A percentile compares a stretch with the other conserved stretches of the same genome.
Conservation (phyloP, 2,797 vertebrate genomes). For the Rhabdophis nuchalis region DNA sequence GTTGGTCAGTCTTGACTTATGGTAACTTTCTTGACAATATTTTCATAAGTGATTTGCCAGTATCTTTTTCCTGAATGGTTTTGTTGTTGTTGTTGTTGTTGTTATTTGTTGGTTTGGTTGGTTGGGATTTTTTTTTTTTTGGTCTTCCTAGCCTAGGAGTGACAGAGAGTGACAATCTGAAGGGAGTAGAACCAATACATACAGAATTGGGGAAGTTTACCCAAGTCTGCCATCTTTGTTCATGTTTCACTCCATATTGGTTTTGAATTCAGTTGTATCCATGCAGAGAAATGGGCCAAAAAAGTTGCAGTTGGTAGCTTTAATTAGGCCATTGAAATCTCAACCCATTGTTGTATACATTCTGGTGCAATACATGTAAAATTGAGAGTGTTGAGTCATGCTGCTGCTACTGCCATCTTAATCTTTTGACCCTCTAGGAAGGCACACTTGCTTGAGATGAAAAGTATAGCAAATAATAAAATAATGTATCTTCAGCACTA, state of each 20-base stretch:
- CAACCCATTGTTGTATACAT: background rate
- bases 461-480: background rate
- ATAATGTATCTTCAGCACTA: background rate
- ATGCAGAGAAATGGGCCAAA: background rate
- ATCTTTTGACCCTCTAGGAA: background rate
- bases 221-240: background rate
- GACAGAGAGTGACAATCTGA: background rate
- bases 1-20: background rate
- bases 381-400: background rate
- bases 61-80: background rate
- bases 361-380: background rate
- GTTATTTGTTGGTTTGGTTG: too few relatives aligned
- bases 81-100: too few relatives aligned
- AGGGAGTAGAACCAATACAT: background rate
- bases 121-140: background rate
- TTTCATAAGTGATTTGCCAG: background rate
- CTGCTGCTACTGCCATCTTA: background rate
- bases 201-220: background rate
- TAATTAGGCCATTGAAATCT: background rate
- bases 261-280: background rate
- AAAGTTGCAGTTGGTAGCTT: background rate
- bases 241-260: background rate
- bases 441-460: background rate
- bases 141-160: background rate
- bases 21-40: background rate